Evolutionary conservation across 2,113 vertebrate genomes (phyloP).

Genomic region (Vanacampus margaritifer): DNA sequence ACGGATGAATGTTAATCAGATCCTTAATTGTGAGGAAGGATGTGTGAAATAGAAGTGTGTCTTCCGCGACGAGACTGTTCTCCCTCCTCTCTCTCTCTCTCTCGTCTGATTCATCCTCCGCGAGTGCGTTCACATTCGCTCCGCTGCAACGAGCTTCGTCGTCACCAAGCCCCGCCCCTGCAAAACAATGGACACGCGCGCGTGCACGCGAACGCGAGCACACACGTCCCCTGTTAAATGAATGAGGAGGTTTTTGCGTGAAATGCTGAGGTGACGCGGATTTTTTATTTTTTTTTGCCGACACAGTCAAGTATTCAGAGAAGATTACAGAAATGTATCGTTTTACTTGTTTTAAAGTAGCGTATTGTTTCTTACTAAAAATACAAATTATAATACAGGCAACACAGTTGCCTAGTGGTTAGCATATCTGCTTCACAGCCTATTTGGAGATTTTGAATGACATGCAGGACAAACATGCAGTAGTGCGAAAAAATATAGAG

Average conservation of each 20-base stretch:
- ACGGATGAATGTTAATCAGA: neutral
- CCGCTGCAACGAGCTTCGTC: slow-evolving; percentile 36
- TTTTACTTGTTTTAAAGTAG: too few relatives aligned
- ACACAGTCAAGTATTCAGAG: neutral
- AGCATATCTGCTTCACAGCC: too few relatives aligned
- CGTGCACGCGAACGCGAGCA: neutral
- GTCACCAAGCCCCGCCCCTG: slow-evolving; percentile 62
- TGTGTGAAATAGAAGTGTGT: slow-evolving; percentile 15
- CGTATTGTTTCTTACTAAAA: too few relatives aligned
- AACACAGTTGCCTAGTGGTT: too few relatives aligned
- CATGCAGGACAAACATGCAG: too few relatives aligned
- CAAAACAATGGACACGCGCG: neutral
- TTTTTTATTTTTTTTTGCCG: too few relatives aligned
- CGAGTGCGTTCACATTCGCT: slow-evolving; percentile 44
- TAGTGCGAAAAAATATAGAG: too few relatives aligned
- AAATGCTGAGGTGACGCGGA: neutral
- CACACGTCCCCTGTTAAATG: neutral
- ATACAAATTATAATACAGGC: too few relatives aligned
- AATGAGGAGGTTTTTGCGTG: neutral
- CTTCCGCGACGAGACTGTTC: slow-evolving; percentile 18
- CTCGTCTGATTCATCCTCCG: slow-evolving; percentile 42
- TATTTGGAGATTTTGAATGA: too few relatives aligned
- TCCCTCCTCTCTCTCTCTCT: slow-evolving; percentile 24
- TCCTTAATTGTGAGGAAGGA: neutral
- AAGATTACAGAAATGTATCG: too few relatives aligned